phyloP scores from a whole-genome alignment of 2,888 invertebrate genomes.

The Tricholauxania praeusta region DNA sequence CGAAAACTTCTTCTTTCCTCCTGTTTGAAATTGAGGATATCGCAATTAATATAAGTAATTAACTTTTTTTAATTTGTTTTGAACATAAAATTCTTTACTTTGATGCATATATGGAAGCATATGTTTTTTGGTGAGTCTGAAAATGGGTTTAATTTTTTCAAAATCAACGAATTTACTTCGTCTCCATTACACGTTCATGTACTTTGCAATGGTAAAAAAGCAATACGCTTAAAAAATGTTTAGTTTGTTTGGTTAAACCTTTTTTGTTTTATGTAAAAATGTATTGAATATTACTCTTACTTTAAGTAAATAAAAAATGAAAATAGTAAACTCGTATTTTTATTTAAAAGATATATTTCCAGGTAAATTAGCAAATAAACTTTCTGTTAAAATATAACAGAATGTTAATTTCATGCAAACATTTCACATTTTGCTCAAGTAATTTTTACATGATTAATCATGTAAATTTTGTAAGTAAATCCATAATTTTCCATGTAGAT shows the following conservation, averaged over 20 bases:
- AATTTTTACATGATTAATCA: too few species aligned
- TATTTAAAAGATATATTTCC: too few species aligned
- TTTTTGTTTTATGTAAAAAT: too few species aligned
- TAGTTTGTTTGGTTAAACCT: neutral
- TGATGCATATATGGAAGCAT: neutral
- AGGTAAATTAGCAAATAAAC: too few species aligned
- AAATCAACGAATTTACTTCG: neutral
- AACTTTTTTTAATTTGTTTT: constrained; percentile 1
- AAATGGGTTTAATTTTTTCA: constrained; percentile 16
- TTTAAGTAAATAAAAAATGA: too few species aligned
- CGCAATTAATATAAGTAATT: neutral
- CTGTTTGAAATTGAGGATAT: constrained; percentile 20
- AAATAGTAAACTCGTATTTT: too few species aligned
- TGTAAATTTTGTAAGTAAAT: too few species aligned
- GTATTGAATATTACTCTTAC: too few species aligned
- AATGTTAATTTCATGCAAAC: too few species aligned
- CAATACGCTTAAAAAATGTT: neutral
- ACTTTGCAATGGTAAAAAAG: constrained; percentile 4
- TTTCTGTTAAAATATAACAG: too few species aligned
- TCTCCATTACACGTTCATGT: constrained; percentile 5
- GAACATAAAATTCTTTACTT: neutral
- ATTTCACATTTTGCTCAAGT: too few species aligned
- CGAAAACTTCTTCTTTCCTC: constrained; percentile 39
- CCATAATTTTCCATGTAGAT: too few species aligned
- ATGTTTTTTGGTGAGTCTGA: neutral